Base-by-base conservation (phyloP, 2,797 vertebrate species). In the Malurus splendens region DNA sequence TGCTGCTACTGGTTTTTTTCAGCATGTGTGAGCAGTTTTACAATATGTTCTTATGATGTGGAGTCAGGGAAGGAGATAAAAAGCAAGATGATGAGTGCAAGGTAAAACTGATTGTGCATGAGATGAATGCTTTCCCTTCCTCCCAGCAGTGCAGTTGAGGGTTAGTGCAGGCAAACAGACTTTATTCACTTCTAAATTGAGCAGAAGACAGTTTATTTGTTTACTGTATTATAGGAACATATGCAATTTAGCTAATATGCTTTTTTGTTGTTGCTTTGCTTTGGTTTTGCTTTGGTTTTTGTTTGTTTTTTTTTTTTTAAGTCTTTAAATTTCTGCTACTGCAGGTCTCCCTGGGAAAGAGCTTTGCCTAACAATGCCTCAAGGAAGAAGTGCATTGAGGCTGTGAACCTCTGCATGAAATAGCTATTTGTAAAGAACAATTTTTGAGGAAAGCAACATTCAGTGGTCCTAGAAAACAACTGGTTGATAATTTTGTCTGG, bases 181-280 rank as follows among this genome's bases (percentile, higher is more conserved):
- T 90, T 91, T 77, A 68, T 48, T 90, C 30, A 84, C n/a, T 75
- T 87, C n/a, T 81, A 87, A 93, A 83, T 15, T 81, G 62, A 30
- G 56, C 62, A 87, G 74, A 86, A 78, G 41, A 92, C 10, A 68
- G n/a, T 72, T 89, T 57, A 71, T 85, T 89, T 90, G 33, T 59
- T 90, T 78, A 42, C 52, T 68, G 30, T 65, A 41, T 77, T 89
- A 39, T 72, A 90, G 60, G 22, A 90, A 70, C 25, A 54, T 27
- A 61, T 27, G 41, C 16, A 85, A 67, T 93, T 81, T 91, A 78
- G 67, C 32, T 79, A 79, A 83, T 66, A 56, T 3, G 1, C 0
- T 45, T 75, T 44, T 47, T 22, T 25, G 41, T 32, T 60, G 15
- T 33, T 67, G 50, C 28, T 32, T 68, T 79, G 38, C 28, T 62